Evolutionary conservation across 1,140 invertebrate species (phyloP), one percentile per base, ranked within the genome.

Genomic region (Apocrypta bakeri): DNA sequence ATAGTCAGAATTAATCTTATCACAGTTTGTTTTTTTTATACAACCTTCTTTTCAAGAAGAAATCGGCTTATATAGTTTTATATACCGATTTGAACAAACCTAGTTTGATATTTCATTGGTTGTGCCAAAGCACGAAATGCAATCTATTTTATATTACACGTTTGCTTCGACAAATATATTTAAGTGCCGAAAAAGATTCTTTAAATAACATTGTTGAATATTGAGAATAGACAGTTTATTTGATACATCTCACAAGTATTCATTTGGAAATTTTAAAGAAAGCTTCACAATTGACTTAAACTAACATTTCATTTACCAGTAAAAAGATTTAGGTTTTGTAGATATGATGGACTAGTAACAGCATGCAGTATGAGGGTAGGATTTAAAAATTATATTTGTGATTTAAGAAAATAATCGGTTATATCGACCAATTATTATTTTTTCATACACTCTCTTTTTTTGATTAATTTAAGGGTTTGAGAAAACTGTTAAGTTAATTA

Each of bases 401-500:
- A 61, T 11, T 63, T 31, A 75, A 24, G n/a, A 56, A 56, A 56
- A 21, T 21, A 6, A 56, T 56, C n/a, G 48, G 48, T 17, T 77
- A 63, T 64, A 64, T 64, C 25, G 24, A 74, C 27, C 17, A 25
- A n/a, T 76, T 21, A 66, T 77, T 66, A 75, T 63, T 37, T 21
- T 66, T 66, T 27, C 63, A 27, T 29, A 27, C 61, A 9, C 63
- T 64, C 63, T 66, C 12, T 61, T n/a, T 21, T 7, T 27, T 25
- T 29, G 27, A 9, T n/a, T 56, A n/a, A 42, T 7, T 11, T 42
- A n/a, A 37, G 61, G 2, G 29, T 37, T 9, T 66, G 21, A 2
- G 17, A 48, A 68, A 8, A 61, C 37, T 78, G 31, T 75, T 68
- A 69, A 48, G 8, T 79, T 56, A 40, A 72, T n/a, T 72, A 72